Conservation (phyloP, 2,113 vertebrate species). For the Megalops atlanticus region DNA sequence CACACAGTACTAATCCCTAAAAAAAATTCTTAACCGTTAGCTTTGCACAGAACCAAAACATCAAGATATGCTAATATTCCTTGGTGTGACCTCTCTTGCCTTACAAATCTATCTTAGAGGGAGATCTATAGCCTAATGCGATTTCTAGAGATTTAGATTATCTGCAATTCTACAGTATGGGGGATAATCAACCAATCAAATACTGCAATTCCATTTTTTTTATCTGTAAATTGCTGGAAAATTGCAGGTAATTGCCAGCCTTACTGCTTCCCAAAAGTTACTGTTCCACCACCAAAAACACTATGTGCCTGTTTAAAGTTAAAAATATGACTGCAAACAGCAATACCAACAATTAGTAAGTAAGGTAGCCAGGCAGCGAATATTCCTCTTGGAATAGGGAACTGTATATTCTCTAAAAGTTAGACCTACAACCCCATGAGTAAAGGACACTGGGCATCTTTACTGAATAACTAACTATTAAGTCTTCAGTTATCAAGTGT, state of each 20-base stretch:
- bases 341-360: background rate
- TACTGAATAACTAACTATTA: background rate
- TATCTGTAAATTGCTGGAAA: background rate
- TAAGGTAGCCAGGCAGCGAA: background rate
- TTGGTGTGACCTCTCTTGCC: too few species aligned
- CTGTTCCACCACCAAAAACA: background rate
- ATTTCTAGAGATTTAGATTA: background rate
- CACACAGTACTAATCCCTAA: background rate
- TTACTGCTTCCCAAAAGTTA: background rate
- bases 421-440: background rate
- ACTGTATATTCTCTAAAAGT: too few species aligned
- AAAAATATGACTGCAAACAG: background rate
- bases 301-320: background rate
- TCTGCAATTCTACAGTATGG: background rate
- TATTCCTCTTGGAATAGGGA: too few species aligned
- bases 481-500: background rate
- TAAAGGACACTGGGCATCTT: background rate
- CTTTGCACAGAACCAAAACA: too few species aligned
- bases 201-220: constrained; percentile 8
- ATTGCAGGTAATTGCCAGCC: background rate
- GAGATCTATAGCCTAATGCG: background rate
- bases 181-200: background rate
- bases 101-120: background rate
- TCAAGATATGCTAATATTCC: too few species aligned
- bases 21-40: background rate